Percentiles rank a stretch among this genome's conserved stretches.
Evolutionary conservation across 2,888 invertebrate species (phyloP).

Genomic region (Priapulus caudatus): DNA sequence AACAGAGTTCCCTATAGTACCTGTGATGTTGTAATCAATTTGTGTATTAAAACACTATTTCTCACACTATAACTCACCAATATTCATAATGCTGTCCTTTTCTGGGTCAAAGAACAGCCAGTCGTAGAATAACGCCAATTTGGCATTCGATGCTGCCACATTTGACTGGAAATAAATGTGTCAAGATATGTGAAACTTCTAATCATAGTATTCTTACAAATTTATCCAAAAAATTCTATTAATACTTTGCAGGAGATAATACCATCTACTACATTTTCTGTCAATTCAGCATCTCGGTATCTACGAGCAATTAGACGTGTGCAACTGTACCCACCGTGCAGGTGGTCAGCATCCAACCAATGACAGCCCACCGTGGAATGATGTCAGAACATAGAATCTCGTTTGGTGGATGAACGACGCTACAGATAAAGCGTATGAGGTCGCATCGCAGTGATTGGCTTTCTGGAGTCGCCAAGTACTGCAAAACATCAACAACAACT

Average conservation of each 20-base stretch:
- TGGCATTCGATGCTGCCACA: constrained; percentile 78
- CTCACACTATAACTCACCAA: constrained; percentile 49
- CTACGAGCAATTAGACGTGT: too few relatives aligned
- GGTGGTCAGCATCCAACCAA: constrained; percentile 81
- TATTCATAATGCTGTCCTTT: constrained; percentile 89
- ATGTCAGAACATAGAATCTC: constrained; percentile 85
- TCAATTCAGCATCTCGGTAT: too few relatives aligned
- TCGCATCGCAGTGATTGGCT: constrained; percentile 80
- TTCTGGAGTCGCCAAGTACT: constrained; percentile 80
- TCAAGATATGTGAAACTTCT: too few relatives aligned
- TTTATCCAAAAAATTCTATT: too few relatives aligned
- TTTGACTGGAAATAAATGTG: constrained; percentile 52
- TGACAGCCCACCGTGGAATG: constrained; percentile 86
- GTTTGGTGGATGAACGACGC: constrained; percentile 84
- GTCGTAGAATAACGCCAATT: constrained; percentile 80
- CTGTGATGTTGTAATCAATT: too few relatives aligned
- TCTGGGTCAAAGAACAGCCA: constrained; percentile 84
- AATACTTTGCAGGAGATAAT: too few relatives aligned
- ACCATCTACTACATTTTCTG: too few relatives aligned
- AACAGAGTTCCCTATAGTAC: too few relatives aligned
- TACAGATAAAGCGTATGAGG: constrained; percentile 82
- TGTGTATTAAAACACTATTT: too few relatives aligned
- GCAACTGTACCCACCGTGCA: constrained; percentile 57
- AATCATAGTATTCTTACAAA: too few relatives aligned
- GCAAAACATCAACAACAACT: constrained; percentile 31